Conservation (phyloP, 2,113 vertebrate genomes). For the Sarotherodon lohbergeri region DNA sequence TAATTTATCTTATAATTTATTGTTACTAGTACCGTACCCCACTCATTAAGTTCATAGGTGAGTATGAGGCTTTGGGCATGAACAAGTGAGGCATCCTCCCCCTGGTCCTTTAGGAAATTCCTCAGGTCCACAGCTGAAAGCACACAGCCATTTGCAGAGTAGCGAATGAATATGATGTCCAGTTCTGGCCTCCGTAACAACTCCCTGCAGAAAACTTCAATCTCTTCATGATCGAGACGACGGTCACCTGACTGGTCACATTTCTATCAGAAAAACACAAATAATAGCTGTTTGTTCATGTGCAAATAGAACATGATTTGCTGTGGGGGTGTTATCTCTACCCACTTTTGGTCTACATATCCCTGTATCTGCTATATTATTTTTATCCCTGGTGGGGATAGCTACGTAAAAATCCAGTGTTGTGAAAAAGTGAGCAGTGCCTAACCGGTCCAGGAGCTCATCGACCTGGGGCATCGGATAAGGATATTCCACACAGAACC, state of each 20-base stretch:
- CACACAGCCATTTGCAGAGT: slow-evolving; percentile 81
- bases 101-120: slow-evolving; percentile 86
- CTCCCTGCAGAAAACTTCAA: slow-evolving; percentile 86
- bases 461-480: neutral
- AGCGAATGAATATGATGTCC: slow-evolving; percentile 80
- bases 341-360: rapidly evolving
- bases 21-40: slow-evolving; percentile 69
- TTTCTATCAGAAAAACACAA: slow-evolving; percentile 66
- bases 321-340: neutral
- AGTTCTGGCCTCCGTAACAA: slow-evolving; percentile 86
- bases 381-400: neutral
- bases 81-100: slow-evolving; percentile 75
- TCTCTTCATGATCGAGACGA: slow-evolving; percentile 84
- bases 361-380: neutral
- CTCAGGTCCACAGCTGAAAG: slow-evolving; percentile 83
- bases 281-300: neutral
- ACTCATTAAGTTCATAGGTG: slow-evolving; percentile 86
- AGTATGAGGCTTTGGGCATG: slow-evolving; percentile 79
- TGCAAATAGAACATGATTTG: neutral
- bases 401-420: neutral
- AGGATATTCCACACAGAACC: neutral
- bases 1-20: neutral
- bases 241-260: slow-evolving; percentile 83
- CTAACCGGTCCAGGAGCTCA: neutral
- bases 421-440: neutral